Conservation (phyloP, 53 echinoderm and acorn worm genomes). For the Stichopus horrens region DNA sequence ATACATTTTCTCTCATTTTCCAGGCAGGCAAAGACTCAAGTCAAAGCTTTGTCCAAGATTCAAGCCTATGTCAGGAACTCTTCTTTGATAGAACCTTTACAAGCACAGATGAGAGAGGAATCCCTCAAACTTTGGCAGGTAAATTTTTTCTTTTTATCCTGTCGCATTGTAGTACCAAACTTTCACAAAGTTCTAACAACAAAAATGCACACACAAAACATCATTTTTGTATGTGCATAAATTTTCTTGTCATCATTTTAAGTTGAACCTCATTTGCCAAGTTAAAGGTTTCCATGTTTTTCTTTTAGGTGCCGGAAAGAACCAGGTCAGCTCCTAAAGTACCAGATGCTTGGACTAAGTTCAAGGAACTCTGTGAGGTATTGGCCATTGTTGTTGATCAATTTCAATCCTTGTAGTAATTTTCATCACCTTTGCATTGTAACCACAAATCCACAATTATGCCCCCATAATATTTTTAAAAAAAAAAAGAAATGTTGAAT, state of each 20-base stretch:
- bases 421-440: too few species aligned
- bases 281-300: neutral
- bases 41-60: slow-evolving; percentile 85
- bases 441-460: too few species aligned
- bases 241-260: too few species aligned
- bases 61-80: slow-evolving; percentile 85
- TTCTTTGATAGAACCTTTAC: slow-evolving; percentile 76
- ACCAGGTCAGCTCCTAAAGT: slow-evolving; percentile 88
- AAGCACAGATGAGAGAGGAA: slow-evolving; percentile 82
- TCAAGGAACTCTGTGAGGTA: slow-evolving; percentile 75
- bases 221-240: too few species aligned
- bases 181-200: neutral
- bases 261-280: too few species aligned
- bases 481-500: too few species aligned
- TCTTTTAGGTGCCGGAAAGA: slow-evolving; percentile 68
- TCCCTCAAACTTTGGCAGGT: slow-evolving; percentile 91
- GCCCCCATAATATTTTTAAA: too few species aligned
- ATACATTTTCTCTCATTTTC: neutral
- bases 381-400: neutral
- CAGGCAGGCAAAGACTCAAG: slow-evolving; percentile 80
- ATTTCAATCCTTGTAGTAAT: too few species aligned
- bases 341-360: slow-evolving; percentile 73
- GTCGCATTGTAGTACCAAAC: neutral
- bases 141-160: slow-evolving; percentile 14
- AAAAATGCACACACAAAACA: too few species aligned